A percentile compares a stretch with the other conserved stretches of the same genome.
phyloP scores from a whole-genome alignment of 23 tunicate genomes.

The Diplosoma virens region DNA sequence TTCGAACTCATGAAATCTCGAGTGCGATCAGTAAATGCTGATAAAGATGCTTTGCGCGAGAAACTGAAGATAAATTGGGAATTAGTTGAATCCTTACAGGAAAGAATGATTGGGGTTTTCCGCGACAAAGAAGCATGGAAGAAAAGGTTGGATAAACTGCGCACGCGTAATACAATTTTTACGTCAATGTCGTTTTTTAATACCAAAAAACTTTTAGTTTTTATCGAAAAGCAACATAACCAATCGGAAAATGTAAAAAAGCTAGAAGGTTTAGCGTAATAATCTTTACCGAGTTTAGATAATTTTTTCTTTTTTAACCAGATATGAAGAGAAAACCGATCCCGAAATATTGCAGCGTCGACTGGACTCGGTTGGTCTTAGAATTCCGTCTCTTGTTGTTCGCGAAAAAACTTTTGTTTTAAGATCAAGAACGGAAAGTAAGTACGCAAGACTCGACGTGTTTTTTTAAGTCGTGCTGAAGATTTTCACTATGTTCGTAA shows the following conservation, averaged over 20 bases:
- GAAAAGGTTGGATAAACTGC: neutral
- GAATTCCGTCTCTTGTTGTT: slow-evolving; percentile 66
- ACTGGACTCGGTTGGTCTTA: slow-evolving; percentile 39
- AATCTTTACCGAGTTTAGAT: no score
- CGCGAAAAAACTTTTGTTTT: slow-evolving; percentile 84
- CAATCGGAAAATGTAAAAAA: no score
- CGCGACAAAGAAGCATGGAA: slow-evolving; percentile 66
- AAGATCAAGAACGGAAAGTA: slow-evolving; percentile 73
- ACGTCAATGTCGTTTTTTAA: no score
- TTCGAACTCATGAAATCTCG: slow-evolving; percentile 64
- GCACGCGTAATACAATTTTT: no score
- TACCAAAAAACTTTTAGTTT: no score
- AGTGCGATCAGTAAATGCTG: slow-evolving; percentile 64
- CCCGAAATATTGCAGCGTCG: slow-evolving; percentile 43
- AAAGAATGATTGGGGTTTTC: slow-evolving; percentile 59
- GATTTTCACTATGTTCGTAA: no score
- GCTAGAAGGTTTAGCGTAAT: no score
- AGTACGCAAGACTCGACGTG: no score
- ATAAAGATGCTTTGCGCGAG: slow-evolving; percentile 63
- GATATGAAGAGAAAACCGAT: slow-evolving; percentile 72
- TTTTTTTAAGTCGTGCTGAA: no score
- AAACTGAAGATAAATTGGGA: slow-evolving; percentile 71
- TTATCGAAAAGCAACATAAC: no score
- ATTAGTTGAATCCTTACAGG: slow-evolving; percentile 38
- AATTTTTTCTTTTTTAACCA: no score